Base-by-base conservation (phyloP, 2,797 vertebrate genomes). In the Trachurus trachurus region DNA sequence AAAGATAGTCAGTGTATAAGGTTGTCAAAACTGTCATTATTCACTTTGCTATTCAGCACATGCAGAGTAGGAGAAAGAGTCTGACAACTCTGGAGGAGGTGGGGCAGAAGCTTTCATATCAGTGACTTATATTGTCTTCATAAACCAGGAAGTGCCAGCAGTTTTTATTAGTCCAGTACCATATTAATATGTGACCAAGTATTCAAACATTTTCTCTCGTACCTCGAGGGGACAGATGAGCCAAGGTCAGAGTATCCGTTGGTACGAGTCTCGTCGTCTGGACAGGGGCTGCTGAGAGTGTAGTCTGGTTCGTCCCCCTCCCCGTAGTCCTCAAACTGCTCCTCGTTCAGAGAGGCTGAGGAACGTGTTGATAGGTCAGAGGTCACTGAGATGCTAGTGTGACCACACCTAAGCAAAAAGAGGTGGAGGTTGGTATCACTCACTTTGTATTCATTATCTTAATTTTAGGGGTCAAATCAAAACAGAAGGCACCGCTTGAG, bases 241-340 rank as follows among this genome's bases (percentile, higher is more conserved):
- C 98, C 97, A 66, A 98, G 96, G 90, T 99, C 98, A 0, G 97
- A 99, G 93, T 93, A 97, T 39, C 95, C 95, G 63, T 98, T 98
- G 83, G 95, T 97, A 73, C 96, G 96, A 56, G 94, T 94, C 88
- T 99, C 98, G 74, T 98, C 97, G 17, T 98, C 97, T 0, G 95
- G 96, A 74, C 97, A 96, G 60, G 97, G 97, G 92, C 97, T 99
- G 94, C 96, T 96, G 84, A 97, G 96, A 84, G 89, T 93, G 90
- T 96, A 98, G 89, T 99, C 98, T 45, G 95, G 96, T 8, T 99
- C 98, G 19, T 97, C 97, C 17, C 96, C 97, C 90, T 97, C 98
- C 17, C 98, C 98, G 60, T 99, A 99, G 92, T 99, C 98, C 93
- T 98, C 98, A 92, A 99, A 99, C 90, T 99, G 98, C 74, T 98